Evolutionary conservation across 2,797 vertebrate species (phyloP).

Genomic region (Hephaestus fuliginosus): DNA sequence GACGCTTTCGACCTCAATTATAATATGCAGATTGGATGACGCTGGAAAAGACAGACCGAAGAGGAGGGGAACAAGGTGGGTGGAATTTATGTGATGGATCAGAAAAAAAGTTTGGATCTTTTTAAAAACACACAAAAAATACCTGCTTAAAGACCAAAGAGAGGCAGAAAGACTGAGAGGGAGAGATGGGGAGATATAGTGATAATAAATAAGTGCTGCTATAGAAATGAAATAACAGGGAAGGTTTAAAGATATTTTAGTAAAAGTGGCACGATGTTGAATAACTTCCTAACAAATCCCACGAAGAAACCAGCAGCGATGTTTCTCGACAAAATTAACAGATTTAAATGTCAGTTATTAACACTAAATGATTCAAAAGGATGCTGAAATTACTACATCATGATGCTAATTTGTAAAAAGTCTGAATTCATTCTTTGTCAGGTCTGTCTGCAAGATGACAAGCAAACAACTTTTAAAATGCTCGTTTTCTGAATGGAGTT

Average conservation of each 20-base stretch:
- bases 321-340: no score
- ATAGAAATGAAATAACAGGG: neutral
- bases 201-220: neutral
- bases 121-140: neutral
- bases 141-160: neutral
- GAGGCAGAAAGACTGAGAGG: neutral
- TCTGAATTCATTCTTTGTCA: no score
- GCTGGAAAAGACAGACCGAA: neutral
- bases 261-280: neutral
- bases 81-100: neutral
- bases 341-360: no score
- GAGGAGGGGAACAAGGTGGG: neutral
- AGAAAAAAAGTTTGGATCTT: conserved; percentile 4
- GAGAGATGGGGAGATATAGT: neutral
- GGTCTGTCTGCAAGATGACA: no score
- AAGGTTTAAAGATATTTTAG: neutral
- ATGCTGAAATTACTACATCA: no score
- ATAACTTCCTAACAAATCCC: neutral
- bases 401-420: no score
- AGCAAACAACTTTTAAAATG: no score
- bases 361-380: no score
- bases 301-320: no score
- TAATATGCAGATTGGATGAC: conserved; percentile 53
- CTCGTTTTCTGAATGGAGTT: no score
- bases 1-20: conserved; percentile 51